These are phyloP conservation scores for Brachycybe producta DNA, from an alignment of 2,888 invertebrate genomes.

Conservation along the genomic window DNA sequence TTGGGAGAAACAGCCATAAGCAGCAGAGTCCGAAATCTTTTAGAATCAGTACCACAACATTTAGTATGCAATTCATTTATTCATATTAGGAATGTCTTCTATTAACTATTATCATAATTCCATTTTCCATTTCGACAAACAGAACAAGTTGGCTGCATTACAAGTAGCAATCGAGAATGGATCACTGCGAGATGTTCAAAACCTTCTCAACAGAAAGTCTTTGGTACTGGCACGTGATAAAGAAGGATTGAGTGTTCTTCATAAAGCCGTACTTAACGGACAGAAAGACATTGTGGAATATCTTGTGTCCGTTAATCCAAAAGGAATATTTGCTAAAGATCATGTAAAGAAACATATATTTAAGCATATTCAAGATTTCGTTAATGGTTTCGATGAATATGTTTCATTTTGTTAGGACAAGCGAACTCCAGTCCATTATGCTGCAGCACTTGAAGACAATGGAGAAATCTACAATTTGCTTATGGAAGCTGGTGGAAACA, in stretches of 20 bases:
- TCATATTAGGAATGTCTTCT: neutral
- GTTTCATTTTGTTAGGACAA: slow-evolving; percentile 42
- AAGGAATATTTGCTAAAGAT: slow-evolving; percentile 33
- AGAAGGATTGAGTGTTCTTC: slow-evolving; percentile 27
- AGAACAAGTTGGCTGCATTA: slow-evolving; percentile 9
- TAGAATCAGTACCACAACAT: slow-evolving; percentile 52
- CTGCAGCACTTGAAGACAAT: slow-evolving; percentile 46
- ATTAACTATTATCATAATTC: neutral
- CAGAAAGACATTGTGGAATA: slow-evolving; percentile 33
- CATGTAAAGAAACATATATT: slow-evolving; percentile 24
- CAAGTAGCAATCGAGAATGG: slow-evolving; percentile 28
- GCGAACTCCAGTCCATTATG: slow-evolving; percentile 53
- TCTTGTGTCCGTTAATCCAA: slow-evolving; percentile 33
- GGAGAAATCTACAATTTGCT: slow-evolving; percentile 47
- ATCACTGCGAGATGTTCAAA: slow-evolving; percentile 36
- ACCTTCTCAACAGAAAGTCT: slow-evolving; percentile 40
- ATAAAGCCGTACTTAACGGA: slow-evolving; percentile 33
- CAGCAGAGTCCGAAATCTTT: slow-evolving; percentile 47
- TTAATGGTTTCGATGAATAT: neutral
- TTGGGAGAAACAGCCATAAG: slow-evolving; percentile 54
- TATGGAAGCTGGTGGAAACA: slow-evolving; percentile 48
- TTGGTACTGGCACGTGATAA: slow-evolving; percentile 33
- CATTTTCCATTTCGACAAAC: neutral
- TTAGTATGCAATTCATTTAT: slow-evolving; percentile 44
- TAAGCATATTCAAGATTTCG: neutral